Evolutionary conservation across 2,888 invertebrate species (phyloP).

Genomic region (Drosophila nigritarsus): DNA sequence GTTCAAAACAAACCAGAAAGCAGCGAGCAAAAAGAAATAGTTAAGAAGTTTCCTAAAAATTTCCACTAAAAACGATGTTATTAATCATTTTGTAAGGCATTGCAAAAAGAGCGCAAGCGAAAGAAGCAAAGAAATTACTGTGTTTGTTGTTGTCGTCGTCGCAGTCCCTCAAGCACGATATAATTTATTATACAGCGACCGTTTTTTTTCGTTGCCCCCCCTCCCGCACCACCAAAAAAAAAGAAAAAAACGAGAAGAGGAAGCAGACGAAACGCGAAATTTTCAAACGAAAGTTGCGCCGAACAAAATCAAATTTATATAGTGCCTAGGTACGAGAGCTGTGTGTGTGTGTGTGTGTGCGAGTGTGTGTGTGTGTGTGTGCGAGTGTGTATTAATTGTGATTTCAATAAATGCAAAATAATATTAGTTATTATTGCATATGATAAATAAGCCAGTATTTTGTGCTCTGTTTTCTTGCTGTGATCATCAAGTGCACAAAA

Average conservation of each 20-base stretch:
- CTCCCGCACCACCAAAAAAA: conserved; percentile 10
- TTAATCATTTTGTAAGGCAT: conserved; percentile 58
- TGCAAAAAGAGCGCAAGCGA: conserved; percentile 32
- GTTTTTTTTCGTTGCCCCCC: conserved; percentile 40
- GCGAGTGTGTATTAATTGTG: conserved; percentile 13
- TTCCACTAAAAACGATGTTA: conserved; percentile 46
- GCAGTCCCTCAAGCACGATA: conserved; percentile 33
- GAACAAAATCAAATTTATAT: conserved; percentile 31
- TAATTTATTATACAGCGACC: conserved; percentile 68
- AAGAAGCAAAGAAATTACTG: conserved; percentile 37
- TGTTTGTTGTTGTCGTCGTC: conserved; percentile 25
- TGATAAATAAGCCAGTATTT: conserved; percentile 9
- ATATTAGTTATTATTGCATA: conserved; percentile 20
- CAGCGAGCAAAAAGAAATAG: conserved; percentile 14
- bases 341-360: neutral
- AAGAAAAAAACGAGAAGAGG: conserved; percentile 34
- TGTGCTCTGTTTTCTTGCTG: conserved; percentile 11
- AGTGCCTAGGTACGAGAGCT: conserved; percentile 17
- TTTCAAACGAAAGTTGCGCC: conserved; percentile 63
- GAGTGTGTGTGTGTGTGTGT: neutral
- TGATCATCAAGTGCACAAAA: conserved; percentile 3
- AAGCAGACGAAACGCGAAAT: conserved; percentile 55
- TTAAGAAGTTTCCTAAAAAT: conserved; percentile 31
- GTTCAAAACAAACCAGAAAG: conserved; percentile 41
- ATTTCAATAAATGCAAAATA: conserved; percentile 29